Base-by-base conservation (phyloP, 2,797 vertebrate genomes). In the Leptatherina wallacei region DNA sequence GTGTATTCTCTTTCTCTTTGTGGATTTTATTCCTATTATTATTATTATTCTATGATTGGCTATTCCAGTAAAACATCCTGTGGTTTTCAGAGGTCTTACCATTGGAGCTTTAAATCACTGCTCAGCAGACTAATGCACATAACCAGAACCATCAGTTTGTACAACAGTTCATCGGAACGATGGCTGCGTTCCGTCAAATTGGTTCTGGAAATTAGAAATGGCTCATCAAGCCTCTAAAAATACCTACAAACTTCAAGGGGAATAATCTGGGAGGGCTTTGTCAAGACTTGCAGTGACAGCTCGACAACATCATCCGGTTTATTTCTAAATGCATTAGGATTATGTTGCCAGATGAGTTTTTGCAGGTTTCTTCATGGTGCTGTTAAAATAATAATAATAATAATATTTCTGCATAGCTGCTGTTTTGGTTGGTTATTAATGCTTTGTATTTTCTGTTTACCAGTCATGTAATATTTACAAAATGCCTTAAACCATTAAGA, bases 131-230 rank as follows among this genome's bases (percentile, higher is more conserved):
- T 14, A 32, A 66, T 66, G 36, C 12, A 36, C 29, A 22, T 30
- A 67, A 57, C 42, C 54, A 44, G 52, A 55, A 32, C n/a, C 8
- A 57, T n/a, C 27, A 67, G 56, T 67, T 57, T 33, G 56, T 20
- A 57, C 22, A 44, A 67, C 18, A 4, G 6, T 9, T 20, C 35
- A 11, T 56, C 14, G 35, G 10, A 66, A 67, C 16, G 20, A 67
- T 57, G 38, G 36, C 65, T 24, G 11, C 6, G 4, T 29, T 30
- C 52, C 44, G 27, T 56, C 55, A 42, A 56, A 56, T 56, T 44
- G 29, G 30, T 42, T 42, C 42, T 56, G 42, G 36, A 57, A 66
- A 66, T 66, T 40, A 66, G 40, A 24, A 24, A 33, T n/a, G 40
- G 12, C 27, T 57, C 42, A 67, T 67, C 38, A 11, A 33, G 40